phyloP scores from a whole-genome alignment of 2,113 vertebrate species.

The Sisor rabdophorus region DNA sequence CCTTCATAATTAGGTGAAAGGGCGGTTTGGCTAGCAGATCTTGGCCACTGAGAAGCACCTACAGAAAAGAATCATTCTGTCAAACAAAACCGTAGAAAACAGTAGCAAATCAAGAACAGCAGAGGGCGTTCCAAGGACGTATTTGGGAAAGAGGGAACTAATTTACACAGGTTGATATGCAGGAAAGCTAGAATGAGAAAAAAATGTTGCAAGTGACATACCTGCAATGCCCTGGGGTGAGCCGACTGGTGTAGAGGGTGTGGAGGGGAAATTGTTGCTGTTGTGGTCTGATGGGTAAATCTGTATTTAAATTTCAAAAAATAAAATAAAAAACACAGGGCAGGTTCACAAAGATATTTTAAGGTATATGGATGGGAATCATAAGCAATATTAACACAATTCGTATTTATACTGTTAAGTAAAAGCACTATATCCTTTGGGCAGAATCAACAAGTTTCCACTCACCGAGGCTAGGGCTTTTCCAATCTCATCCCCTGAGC shows the following conservation, averaged over 20 bases:
- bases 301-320: slow-evolving; percentile 71
- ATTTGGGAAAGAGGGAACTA: not conserved
- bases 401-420: not conserved
- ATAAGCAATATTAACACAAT: not conserved
- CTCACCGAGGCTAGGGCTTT: slow-evolving; percentile 97
- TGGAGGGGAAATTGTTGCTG: slow-evolving; percentile 95
- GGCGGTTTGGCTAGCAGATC: slow-evolving; percentile 77
- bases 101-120: slow-evolving; percentile 50
- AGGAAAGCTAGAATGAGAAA: too few species aligned
- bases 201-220: slow-evolving; percentile 51
- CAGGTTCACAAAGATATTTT: too few species aligned
- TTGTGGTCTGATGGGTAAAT: slow-evolving; percentile 98
- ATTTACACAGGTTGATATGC: too few species aligned
- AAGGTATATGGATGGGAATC: not conserved
- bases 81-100: too few species aligned
- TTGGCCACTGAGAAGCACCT: slow-evolving; percentile 91
- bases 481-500: slow-evolving; percentile 95
- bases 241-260: slow-evolving; percentile 89
- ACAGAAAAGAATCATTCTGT: slow-evolving; percentile 54
- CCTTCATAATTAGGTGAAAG: slow-evolving; percentile 90
- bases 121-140: slow-evolving; percentile 61
- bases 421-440: not conserved
- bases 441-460: too few species aligned
- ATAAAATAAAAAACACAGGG: too few species aligned
- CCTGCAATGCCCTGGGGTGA: slow-evolving; percentile 94